phyloP scores from a whole-genome alignment of 2,888 invertebrate genomes.

The Caenorhabditis imperialis region DNA sequence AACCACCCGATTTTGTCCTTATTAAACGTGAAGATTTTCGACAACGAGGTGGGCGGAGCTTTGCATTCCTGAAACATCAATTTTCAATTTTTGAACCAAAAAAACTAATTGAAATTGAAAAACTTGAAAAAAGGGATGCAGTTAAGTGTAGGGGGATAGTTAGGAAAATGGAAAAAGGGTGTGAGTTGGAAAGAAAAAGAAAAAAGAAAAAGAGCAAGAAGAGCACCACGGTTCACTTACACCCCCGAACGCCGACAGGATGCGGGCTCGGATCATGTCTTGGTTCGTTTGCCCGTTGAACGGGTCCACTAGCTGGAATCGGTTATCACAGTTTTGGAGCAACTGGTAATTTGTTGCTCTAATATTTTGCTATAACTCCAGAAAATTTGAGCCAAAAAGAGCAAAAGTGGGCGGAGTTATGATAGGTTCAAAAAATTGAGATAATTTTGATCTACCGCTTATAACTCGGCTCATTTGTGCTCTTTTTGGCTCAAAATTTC shows the following conservation, averaged over 20 bases:
- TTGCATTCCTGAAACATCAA: conserved; percentile 60
- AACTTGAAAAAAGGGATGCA: too few relatives aligned
- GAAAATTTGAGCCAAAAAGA: too few relatives aligned
- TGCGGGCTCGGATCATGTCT: conserved; percentile 41
- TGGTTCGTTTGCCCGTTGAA: conserved; percentile 44
- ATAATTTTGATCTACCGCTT: too few relatives aligned
- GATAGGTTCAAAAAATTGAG: too few relatives aligned
- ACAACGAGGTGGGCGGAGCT: conserved; percentile 68
- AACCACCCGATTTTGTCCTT: conserved; percentile 70
- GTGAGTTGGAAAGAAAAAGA: background rate
- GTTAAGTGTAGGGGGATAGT: background rate
- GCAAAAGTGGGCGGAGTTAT: too few relatives aligned
- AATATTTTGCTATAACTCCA: too few relatives aligned
- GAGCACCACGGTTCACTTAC: conserved; percentile 35
- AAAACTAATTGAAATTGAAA: too few relatives aligned
- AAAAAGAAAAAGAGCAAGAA: conserved; percentile 24
- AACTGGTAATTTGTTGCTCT: too few relatives aligned
- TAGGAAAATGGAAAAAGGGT: background rate
- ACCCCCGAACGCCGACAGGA: conserved; percentile 40
- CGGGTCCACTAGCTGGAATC: conserved; percentile 45
- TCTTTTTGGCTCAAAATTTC: too few relatives aligned
- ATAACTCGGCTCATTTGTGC: too few relatives aligned
- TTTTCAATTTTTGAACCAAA: background rate
- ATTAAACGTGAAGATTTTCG: conserved; percentile 74
- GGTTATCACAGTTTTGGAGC: too few relatives aligned